Conservation (phyloP, 2,113 vertebrate species). For the Neolamprologus variostigma region DNA sequence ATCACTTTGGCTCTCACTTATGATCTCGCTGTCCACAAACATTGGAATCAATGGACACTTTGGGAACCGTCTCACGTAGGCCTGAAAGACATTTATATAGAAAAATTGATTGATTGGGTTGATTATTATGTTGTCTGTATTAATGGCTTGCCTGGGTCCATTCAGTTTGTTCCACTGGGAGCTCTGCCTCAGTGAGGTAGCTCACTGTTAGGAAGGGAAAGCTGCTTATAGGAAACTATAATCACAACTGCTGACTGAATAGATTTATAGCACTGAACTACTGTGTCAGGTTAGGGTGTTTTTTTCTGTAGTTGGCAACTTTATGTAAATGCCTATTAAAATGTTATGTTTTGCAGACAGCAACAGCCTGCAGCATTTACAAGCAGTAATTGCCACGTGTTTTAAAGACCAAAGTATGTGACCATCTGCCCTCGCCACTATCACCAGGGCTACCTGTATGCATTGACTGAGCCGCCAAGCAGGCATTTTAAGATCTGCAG, state of each 20-base stretch:
- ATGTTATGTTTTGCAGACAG: neutral
- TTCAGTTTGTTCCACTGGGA: neutral
- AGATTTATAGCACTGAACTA: neutral
- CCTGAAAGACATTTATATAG: slow-evolving; percentile 58
- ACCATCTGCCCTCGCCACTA: neutral
- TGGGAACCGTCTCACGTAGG: slow-evolving; percentile 90
- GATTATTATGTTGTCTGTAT: neutral
- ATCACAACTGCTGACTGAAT: neutral
- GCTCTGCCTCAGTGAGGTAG: neutral
- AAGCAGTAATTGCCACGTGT: neutral
- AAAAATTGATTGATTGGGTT: neutral
- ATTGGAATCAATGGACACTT: slow-evolving; percentile 90
- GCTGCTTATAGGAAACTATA: neutral
- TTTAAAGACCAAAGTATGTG: neutral
- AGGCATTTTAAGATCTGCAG: neutral
- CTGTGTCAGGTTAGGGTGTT: neutral
- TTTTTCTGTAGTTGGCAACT: neutral
- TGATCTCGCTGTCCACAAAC: slow-evolving; percentile 87
- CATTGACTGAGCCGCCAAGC: neutral
- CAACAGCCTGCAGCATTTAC: neutral
- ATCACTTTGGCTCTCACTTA: slow-evolving; percentile 79
- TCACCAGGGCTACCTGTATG: slow-evolving; percentile 14
- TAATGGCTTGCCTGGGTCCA: neutral
- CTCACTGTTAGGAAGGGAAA: neutral
- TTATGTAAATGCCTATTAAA: neutral